Base-by-base conservation (phyloP, 2,797 vertebrate genomes). In the Sarcophilus harrisii region DNA sequence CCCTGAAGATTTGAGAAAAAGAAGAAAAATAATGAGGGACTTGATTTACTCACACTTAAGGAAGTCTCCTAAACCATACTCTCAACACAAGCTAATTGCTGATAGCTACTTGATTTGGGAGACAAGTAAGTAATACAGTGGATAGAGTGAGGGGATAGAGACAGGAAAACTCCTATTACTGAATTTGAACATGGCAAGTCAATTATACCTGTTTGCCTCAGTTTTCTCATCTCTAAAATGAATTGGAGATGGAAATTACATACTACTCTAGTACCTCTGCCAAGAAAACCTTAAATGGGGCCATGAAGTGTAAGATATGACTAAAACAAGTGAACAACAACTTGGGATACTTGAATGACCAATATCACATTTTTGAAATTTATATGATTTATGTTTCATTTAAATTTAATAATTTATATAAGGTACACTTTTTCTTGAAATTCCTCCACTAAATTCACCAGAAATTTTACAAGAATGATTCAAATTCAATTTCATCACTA, bases 291-390 rank as follows among this genome's bases (percentile, higher is more conserved):
- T 32, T 32, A n/a, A 66, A 66, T 66, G 5, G 32, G 0, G 14
- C 2, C 62, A 66, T 14, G 0, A 66, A 66, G 18, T n/a, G 32
- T n/a, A 32, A 66, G 32, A 66, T 0, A 5, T 66, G 32, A 66
- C 14, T n/a, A 21, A 66, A 66, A 66, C 32, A 66, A n/a, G 32
- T 66, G 5, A 66, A 66, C 62, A 32, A 32, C 60, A n/a, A 66
- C 14, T 4, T 81, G 58, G 96, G 97, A 97, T 97, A 98, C 94
- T 91, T 90, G 97, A 98, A 94, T 30, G 94, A 91, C 95, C 96
- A 57, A 97, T 98, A 97, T 97, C 97, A 96, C 97, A 98, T 98
- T 97, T 98, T 91, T 95, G 92, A 98, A 98, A 98, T 98, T 98
- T 98, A 98, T 98, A 95, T 0, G 97, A 95, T 52, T 52, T 52